phyloP scores from a whole-genome alignment of 2,797 vertebrate genomes.

The Rhodeus uyekii region DNA sequence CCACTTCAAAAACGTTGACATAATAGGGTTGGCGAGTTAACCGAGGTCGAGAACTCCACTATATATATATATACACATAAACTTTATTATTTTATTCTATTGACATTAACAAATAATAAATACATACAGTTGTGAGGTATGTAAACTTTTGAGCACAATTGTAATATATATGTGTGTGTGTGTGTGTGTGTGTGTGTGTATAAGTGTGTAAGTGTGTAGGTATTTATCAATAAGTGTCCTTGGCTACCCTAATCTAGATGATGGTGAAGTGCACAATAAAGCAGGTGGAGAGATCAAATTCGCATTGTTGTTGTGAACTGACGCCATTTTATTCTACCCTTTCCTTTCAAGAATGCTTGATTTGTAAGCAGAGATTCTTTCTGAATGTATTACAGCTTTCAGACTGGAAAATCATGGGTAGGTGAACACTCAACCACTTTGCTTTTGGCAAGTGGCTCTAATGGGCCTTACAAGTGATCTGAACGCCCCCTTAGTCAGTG shows the following conservation, averaged over 20 bases:
- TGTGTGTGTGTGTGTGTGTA: no score
- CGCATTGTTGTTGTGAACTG: not conserved
- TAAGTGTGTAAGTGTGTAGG: no score
- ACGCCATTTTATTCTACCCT: not conserved
- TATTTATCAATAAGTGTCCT: no score
- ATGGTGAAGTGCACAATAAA: not conserved
- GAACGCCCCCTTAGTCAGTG: slow-evolving; percentile 1
- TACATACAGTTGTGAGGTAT: no score
- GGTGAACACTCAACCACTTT: slow-evolving; percentile 34
- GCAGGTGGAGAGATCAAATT: not conserved
- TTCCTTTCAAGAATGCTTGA: not conserved
- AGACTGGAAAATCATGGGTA: not conserved
- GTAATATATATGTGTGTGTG: no score
- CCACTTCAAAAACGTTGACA: no score
- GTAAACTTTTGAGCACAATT: no score
- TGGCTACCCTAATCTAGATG: not conserved
- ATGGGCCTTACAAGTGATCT: slow-evolving; percentile 25
- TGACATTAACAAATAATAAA: no score
- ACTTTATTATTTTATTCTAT: no score
- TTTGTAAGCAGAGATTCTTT: slow-evolving; percentile 5
- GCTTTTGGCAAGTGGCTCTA: slow-evolving; percentile 11
- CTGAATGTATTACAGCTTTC: slow-evolving; percentile 18
- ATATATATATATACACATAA: no score
- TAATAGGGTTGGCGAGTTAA: no score
- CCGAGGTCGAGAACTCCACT: no score